Conservation (phyloP, 1,140 invertebrate genomes). For the Ips nitidus region DNA sequence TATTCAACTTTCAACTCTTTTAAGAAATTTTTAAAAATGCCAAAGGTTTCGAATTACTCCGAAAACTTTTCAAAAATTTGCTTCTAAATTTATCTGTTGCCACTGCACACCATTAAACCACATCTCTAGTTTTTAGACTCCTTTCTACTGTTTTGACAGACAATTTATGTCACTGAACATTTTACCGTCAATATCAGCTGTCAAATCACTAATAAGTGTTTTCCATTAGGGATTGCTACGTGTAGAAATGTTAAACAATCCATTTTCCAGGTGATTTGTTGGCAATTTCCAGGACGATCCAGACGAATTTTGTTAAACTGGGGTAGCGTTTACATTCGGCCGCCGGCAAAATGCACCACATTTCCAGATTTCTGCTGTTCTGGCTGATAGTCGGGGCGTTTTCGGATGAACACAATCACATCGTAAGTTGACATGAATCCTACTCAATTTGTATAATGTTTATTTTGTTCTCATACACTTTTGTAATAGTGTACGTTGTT, state of each 20-base stretch:
- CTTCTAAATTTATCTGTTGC: too few relatives aligned
- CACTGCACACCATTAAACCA: too few relatives aligned
- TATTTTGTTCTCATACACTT: background rate
- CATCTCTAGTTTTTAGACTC: too few relatives aligned
- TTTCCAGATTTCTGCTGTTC: conserved; percentile 38
- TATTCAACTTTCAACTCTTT: too few relatives aligned
- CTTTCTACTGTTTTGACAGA: too few relatives aligned
- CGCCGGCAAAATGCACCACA: conserved; percentile 31
- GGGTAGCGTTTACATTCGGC: background rate
- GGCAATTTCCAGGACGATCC: conserved; percentile 13
- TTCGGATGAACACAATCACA: conserved; percentile 63
- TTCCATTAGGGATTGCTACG: conserved; percentile 8
- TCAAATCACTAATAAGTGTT: too few relatives aligned
- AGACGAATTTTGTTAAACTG: background rate
- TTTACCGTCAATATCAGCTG: too few relatives aligned
- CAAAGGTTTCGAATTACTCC: too few relatives aligned
- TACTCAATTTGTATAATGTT: background rate
- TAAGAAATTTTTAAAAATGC: too few relatives aligned
- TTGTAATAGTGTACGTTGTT: background rate
- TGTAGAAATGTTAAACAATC: conserved; percentile 39
- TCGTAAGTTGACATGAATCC: conserved; percentile 55
- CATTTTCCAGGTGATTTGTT: conserved; percentile 33
- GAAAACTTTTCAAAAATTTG: too few relatives aligned
- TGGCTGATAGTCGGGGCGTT: conserved; percentile 44
- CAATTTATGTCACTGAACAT: too few relatives aligned